Percentiles rank a stretch among this genome's conserved stretches.
Conservation (phyloP, 2,113 vertebrate genomes). For the Malurus melanocephalus region DNA sequence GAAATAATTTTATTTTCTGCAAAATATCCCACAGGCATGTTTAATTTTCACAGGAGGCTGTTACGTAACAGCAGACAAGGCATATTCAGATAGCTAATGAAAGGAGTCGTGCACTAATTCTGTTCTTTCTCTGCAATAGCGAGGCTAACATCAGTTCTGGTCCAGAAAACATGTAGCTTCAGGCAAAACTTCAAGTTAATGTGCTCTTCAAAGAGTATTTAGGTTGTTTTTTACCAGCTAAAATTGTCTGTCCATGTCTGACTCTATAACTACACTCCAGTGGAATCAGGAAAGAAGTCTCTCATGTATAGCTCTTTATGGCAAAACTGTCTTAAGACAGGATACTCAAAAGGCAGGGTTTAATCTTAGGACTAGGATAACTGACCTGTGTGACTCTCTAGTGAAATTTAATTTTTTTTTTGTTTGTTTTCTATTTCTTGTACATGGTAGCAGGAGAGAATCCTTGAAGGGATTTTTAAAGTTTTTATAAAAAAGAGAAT, state of each 20-base stretch:
- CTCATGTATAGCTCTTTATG: rapidly evolving
- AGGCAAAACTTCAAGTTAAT: not conserved
- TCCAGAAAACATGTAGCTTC: not conserved
- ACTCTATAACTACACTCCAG: not conserved
- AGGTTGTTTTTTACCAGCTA: not conserved
- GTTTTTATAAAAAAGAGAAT: not conserved
- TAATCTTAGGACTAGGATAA: not conserved
- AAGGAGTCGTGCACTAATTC: not conserved
- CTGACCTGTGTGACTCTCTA: not conserved
- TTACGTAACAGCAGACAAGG: not conserved
- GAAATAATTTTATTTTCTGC: not conserved
- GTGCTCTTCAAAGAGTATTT: not conserved
- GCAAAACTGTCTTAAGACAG: not conserved
- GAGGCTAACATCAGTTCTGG: not conserved
- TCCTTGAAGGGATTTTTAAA: not conserved
- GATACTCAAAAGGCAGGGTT: not conserved
- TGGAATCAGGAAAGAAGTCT: not conserved
- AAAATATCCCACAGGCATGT: not conserved
- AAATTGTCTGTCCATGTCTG: not conserved
- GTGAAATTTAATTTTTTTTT: too few relatives aligned
- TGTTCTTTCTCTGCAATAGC: not conserved
- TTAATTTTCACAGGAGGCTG: not conserved
- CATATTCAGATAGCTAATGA: not conserved
- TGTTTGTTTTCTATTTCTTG: not conserved
- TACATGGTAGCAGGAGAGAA: not conserved